phyloP scores from a whole-genome alignment of 2,888 invertebrate species.

The Tetanocera ferruginea region DNA sequence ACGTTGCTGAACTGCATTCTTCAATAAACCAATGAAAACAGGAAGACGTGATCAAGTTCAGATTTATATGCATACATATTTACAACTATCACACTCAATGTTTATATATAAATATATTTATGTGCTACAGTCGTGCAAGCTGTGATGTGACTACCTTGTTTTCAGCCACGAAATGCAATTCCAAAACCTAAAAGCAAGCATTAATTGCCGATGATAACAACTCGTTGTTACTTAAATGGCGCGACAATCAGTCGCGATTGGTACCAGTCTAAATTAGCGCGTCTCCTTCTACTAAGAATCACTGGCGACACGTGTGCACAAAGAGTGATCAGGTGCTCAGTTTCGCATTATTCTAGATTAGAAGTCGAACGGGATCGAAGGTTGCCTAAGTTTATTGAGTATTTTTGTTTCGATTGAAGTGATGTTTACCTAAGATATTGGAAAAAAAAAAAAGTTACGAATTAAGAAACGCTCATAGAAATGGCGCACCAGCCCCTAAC shows the following conservation, averaged over 20 bases:
- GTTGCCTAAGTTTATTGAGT: not conserved
- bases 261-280: not conserved
- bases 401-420: not conserved
- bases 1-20: too few species aligned
- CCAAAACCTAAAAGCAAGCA: slow-evolving; percentile 1
- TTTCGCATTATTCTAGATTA: slow-evolving; percentile 1
- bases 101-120: not conserved
- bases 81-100: not conserved
- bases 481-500: too few species aligned
- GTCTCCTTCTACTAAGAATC: not conserved
- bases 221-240: not conserved
- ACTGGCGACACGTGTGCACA: not conserved
- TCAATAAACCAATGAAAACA: not conserved
- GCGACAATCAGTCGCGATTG: slow-evolving; percentile 13
- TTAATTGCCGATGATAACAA: slow-evolving; percentile 15
- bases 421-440: slow-evolving; percentile 9
- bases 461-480: too few species aligned
- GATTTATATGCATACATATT: not conserved
- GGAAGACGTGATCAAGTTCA: slow-evolving; percentile 18
- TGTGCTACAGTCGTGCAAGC: not conserved
- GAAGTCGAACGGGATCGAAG: not conserved
- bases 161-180: not conserved
- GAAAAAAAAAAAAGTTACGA: too few species aligned
- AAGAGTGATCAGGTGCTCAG: not conserved
- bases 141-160: not conserved